Percentiles rank a stretch among this genome's conserved stretches.
These are phyloP conservation scores for Clusia tigrina DNA, from an alignment of 2,888 invertebrate genomes.

Conservation along the genomic window DNA sequence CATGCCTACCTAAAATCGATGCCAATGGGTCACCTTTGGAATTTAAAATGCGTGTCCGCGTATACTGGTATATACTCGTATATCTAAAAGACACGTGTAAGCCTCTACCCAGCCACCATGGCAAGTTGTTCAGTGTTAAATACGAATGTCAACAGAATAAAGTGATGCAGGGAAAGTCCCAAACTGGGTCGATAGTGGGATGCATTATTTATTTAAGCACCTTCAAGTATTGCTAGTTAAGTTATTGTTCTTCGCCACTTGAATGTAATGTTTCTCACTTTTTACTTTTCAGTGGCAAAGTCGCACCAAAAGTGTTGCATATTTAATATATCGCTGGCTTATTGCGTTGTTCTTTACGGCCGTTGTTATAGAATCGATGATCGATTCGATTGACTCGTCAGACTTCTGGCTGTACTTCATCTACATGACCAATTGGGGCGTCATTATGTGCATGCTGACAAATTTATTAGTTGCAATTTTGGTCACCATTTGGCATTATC, in stretches of 20 bases:
- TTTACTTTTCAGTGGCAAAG: constrained; percentile 60
- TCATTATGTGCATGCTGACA: constrained; percentile 60
- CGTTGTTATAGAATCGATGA: constrained; percentile 57
- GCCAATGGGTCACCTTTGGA: constrained; percentile 46
- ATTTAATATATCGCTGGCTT: constrained; percentile 61
- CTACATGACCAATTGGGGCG: constrained; percentile 64
- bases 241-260: not conserved
- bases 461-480: constrained; percentile 58
- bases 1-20: not conserved
- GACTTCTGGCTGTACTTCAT: constrained; percentile 60
- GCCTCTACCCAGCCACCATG: constrained; percentile 21
- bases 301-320: constrained; percentile 57
- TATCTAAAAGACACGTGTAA: no score
- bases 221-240: constrained; percentile 46
- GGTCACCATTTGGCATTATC: constrained; percentile 61
- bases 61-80: no score
- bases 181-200: constrained; percentile 26
- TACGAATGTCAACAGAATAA: not conserved
- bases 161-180: constrained; percentile 1
- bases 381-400: constrained; percentile 41
- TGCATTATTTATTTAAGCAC: constrained; percentile 46
- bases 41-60: constrained; percentile 36
- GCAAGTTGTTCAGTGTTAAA: not conserved
- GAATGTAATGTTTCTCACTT: constrained; percentile 26
- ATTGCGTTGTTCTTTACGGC: constrained; percentile 59